Evolutionary conservation across 2,113 vertebrate species (phyloP), one percentile per base, ranked within the genome.

Genomic region (Psephotus haematonotus): DNA sequence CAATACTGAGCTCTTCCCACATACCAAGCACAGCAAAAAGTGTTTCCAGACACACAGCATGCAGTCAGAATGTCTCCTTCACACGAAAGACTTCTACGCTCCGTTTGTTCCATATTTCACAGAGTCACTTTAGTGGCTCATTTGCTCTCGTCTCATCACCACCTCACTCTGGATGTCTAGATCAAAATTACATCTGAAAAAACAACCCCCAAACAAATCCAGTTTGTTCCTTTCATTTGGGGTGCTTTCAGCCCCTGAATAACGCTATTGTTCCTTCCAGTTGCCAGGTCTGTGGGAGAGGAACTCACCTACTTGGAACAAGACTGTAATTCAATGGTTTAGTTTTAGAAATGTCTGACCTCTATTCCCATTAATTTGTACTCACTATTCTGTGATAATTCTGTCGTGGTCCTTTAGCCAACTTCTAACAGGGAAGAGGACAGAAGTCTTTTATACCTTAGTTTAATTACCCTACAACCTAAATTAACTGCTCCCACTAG

Each of bases 1-100:
- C 57, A 59, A 29, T 7, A 43, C 28, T 55, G 59, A 85, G 25
- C 41, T 80, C 59, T n/a, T 77, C n/a, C n/a, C 53, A 65, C 4
- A n/a, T 9, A 57, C 9, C 43, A 41, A 82, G 62, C 65, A 41
- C 33, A 79, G 31, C 57, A 76, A 24, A 60, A 79, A 10, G 57
- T 0, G 5, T 53, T 65, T 57, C 49, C 78, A 80, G 70, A 3
- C 41, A 3, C 41, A 10, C 69, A 35, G 50, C 60, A 65, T 2
- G 1, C 55, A 46, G 50, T 1, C 62, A 13, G 23, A 28, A 6
- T 5, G 5, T 28, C 72, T 67, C 87, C 62, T 75, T 46, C 47
- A 5, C 0, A 1, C 0, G 4, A 50, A 55, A 60, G 27, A 22
- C 23, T 52, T 22, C 12, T 1, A 9, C 50, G 6, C 44, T 18